Evolutionary conservation across 2,113 vertebrate genomes (phyloP), one percentile per base, ranked within the genome.

Genomic region (Tupaia chinensis): DNA sequence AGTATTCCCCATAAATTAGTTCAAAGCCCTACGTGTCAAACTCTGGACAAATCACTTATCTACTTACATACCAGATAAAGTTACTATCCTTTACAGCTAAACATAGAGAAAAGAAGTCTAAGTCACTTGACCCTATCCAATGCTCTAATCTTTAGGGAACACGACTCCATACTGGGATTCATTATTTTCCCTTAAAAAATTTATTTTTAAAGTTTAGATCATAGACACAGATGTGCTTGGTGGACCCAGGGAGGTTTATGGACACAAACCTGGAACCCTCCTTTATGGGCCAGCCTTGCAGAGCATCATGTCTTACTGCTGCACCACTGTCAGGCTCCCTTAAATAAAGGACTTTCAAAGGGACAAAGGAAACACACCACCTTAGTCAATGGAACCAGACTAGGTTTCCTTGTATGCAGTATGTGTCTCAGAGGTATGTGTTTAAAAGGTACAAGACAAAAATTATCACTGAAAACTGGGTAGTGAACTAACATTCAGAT

Each of bases 271-370:
- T 44, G 44, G 44, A 44, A 44, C 44, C 44, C 44, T 44, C 44
- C 44, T 44, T 44, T 44, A 44, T 5, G 44, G 44, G 44, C 44
- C 44, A 44, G 44, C 44, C 44, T 44, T 44, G 44, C 44, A 44
- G 44, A 44, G 44, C 44, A 44, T 44, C 44, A 44, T 44, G 44
- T 44, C 44, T 44, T 44, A 44, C 44, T 44, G 44, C 44, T 44
- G 44, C 44, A 44, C 44, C 44, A 44, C 44, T 44, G 44, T 44
- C 44, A 44, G 44, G 44, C 44, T 44, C 44, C 44, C 44, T 44
- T 44, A 44, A 44, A 12, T 60, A 14, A n/a, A 78, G 20, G 15
- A 87, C 44, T 95, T 81, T 95, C 82, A 94, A 96, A 87, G 7
- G 32, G 77, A 87, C 74, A 89, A 88, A 93, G 20, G 29, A 95